These are phyloP conservation scores for Orthonevra nobilis DNA, from an alignment of 2,888 invertebrate species.

Conservation along the genomic window DNA sequence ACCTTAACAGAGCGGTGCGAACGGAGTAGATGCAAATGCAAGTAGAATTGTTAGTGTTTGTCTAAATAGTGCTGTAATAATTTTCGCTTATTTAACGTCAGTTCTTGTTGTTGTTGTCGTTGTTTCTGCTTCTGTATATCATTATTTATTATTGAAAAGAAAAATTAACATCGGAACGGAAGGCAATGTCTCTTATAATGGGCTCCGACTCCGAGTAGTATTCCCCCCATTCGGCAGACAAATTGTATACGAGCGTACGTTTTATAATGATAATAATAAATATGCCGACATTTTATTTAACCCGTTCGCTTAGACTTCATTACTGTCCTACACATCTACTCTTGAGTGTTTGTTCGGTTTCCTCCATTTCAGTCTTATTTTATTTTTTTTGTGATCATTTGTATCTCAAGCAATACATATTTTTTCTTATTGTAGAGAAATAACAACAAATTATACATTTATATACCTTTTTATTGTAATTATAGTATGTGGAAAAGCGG, in stretches of 20 bases:
- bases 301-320: conserved; percentile 49
- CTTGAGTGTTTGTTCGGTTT: conserved; percentile 57
- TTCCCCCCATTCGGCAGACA: conserved; percentile 22
- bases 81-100: conserved; percentile 58
- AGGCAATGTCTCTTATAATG: conserved; percentile 64
- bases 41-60: conserved; percentile 61
- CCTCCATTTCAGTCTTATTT: conserved; percentile 41
- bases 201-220: conserved; percentile 39
- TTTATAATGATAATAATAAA: conserved; percentile 66
- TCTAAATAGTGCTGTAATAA: conserved; percentile 67
- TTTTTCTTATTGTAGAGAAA: conserved; percentile 48
- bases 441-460: conserved; percentile 67
- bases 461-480: conserved; percentile 66
- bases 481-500: conserved; percentile 49
- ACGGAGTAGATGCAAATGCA: conserved; percentile 67
- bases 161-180: conserved; percentile 67
- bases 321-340: conserved; percentile 60
- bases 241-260: conserved; percentile 16
- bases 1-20: conserved; percentile 54
- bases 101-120: conserved; percentile 45
- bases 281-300: conserved; percentile 68
- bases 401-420: conserved; percentile 61
- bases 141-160: conserved; percentile 69
- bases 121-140: conserved; percentile 65
- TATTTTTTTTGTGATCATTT: conserved; percentile 30